A percentile compares a stretch with the other conserved stretches of the same genome.
Conservation (phyloP, 2,113 vertebrate genomes). For the Hemiprocne comata region DNA sequence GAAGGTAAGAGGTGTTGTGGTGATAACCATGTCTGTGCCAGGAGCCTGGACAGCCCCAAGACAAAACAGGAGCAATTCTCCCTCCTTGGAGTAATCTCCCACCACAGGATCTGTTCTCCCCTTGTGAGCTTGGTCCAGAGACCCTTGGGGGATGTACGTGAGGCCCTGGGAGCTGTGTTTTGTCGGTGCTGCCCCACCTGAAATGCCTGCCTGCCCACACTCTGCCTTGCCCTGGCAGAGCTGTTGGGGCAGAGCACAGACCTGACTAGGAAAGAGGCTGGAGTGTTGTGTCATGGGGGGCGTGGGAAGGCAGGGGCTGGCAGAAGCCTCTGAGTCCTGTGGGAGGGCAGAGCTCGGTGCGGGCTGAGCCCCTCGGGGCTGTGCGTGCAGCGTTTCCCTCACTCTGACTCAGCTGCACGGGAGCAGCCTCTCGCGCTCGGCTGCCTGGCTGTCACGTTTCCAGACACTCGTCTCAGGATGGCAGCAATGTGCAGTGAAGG, state of each 20-base stretch:
- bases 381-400: not conserved
- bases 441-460: constrained; percentile 63
- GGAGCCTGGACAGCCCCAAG: not conserved
- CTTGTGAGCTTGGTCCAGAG: not conserved
- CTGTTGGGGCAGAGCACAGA: not conserved
- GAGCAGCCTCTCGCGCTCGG: constrained; percentile 22
- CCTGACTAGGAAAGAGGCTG: not conserved
- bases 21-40: not conserved
- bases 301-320: not conserved
- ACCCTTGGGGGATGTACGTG: not conserved
- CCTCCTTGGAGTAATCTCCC: not conserved
- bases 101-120: not conserved
- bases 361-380: not conserved
- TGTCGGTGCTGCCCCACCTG: not conserved
- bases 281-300: not conserved
- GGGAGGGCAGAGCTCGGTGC: not conserved
- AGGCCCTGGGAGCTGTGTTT: not conserved
- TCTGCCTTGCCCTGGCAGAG: constrained; percentile 14
- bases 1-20: constrained; percentile 81
- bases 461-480: constrained; percentile 68
- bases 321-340: not conserved
- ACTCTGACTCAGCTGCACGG: constrained; percentile 63
- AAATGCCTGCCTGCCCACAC: constrained; percentile 17
- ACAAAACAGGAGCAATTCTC: not conserved
- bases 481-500: constrained; percentile 68